Conservation (phyloP, 2,888 invertebrate species). For the Pterostichus niger region DNA sequence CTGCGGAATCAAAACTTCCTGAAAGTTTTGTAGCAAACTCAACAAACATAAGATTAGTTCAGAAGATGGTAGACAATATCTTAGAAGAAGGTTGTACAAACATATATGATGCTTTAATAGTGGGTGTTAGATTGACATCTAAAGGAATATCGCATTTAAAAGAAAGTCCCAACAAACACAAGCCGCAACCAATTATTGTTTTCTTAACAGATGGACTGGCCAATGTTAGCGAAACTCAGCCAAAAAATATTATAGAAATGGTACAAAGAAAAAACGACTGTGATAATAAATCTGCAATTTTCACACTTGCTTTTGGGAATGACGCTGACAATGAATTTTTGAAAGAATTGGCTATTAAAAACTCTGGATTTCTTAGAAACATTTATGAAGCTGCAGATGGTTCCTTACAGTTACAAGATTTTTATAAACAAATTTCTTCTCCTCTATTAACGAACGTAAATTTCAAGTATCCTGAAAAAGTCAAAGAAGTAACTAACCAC, state of each 20-base stretch:
- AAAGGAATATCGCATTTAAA: neutral
- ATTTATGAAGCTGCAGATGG: constrained; percentile 77
- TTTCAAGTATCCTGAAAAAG: constrained; percentile 73
- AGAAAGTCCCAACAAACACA: constrained; percentile 74
- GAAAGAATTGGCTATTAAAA: constrained; percentile 75
- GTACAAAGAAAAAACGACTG: constrained; percentile 29
- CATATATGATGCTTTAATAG: constrained; percentile 80
- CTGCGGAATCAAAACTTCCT: too few species aligned
- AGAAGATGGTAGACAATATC: constrained; percentile 78
- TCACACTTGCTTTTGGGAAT: constrained; percentile 77
- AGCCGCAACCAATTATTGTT: constrained; percentile 74
- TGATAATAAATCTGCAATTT: constrained; percentile 72
- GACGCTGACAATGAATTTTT: constrained; percentile 76
- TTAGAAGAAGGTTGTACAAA: constrained; percentile 80
- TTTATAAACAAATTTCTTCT: constrained; percentile 76
- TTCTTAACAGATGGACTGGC: constrained; percentile 73
- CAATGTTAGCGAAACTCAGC: constrained; percentile 70
- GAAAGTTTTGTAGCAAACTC: constrained; percentile 73
- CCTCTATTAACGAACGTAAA: constrained; percentile 76
- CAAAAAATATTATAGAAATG: constrained; percentile 32
- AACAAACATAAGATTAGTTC: constrained; percentile 79
- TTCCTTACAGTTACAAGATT: constrained; percentile 75
- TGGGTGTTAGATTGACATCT: constrained; percentile 75
- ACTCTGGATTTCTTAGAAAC: constrained; percentile 76
- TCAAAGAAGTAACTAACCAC: constrained; percentile 74